These are phyloP conservation scores for Eristalinus aeneus DNA, from an alignment of 2,888 invertebrate species.

Conservation along the genomic window DNA sequence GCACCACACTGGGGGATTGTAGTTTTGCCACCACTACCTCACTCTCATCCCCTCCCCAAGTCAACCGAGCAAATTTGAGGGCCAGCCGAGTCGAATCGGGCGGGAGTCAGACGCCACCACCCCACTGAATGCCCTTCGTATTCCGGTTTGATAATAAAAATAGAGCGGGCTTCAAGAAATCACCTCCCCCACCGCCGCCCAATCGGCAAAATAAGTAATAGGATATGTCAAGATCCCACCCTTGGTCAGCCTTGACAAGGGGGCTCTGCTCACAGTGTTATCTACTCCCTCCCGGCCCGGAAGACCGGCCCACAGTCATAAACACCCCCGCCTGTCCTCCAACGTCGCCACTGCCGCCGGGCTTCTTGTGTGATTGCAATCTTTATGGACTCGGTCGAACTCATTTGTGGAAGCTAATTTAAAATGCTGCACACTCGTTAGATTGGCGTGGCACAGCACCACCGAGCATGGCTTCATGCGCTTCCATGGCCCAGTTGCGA, in stretches of 20 bases:
- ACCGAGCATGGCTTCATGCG: background rate
- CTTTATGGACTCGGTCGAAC: slow-evolving; percentile 66
- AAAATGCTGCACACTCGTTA: slow-evolving; percentile 69
- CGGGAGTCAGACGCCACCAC: background rate
- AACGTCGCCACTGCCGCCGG: background rate
- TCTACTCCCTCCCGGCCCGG: background rate
- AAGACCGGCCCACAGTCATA: slow-evolving; percentile 11
- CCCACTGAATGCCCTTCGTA: slow-evolving; percentile 45
- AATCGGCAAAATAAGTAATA: slow-evolving; percentile 62
- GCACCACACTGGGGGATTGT: slow-evolving; percentile 46
- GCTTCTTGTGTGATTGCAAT: slow-evolving; percentile 48
- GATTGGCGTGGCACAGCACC: slow-evolving; percentile 24
- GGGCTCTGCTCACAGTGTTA: background rate
- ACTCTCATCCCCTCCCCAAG: slow-evolving; percentile 11
- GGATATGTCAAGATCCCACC: slow-evolving; percentile 69
- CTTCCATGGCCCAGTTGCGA: slow-evolving; percentile 4
- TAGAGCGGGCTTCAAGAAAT: slow-evolving; percentile 51
- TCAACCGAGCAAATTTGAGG: slow-evolving; percentile 48
- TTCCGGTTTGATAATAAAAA: slow-evolving; percentile 67
- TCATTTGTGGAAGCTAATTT: slow-evolving; percentile 71
- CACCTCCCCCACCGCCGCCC: slow-evolving; percentile 21
- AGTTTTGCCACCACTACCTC: slow-evolving; percentile 14
- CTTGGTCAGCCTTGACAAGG: slow-evolving; percentile 56
- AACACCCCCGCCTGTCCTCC: slow-evolving; percentile 5
- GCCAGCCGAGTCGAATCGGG: slow-evolving; percentile 11